phyloP scores from a whole-genome alignment of 1,140 invertebrate species.

The Tetramorium parvispinum region DNA sequence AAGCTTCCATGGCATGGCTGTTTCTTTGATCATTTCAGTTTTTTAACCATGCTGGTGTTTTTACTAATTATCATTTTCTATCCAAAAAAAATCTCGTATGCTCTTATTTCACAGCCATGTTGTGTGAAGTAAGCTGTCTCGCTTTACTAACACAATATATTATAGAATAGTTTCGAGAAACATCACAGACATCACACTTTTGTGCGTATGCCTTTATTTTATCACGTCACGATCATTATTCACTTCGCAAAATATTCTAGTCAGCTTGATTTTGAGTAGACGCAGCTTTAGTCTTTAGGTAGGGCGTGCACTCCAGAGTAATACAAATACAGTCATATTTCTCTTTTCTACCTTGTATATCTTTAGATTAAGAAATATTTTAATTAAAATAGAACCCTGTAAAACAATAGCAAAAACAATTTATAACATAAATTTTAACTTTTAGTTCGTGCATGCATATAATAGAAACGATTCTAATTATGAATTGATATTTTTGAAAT shows the following conservation, averaged over 20 bases:
- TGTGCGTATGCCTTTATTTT: conserved; percentile 17
- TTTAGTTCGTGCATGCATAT: conserved; percentile 8
- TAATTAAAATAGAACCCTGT: not conserved
- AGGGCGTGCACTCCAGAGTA: conserved; percentile 48
- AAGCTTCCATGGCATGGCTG: conserved; percentile 86
- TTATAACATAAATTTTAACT: not conserved
- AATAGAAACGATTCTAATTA: not conserved
- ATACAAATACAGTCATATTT: conserved; percentile 5
- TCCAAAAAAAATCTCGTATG: conserved; percentile 47
- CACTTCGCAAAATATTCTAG: conserved; percentile 9
- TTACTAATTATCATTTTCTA: conserved; percentile 78
- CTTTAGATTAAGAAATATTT: not conserved
- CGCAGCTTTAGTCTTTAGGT: conserved; percentile 14
- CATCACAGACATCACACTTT: not conserved
- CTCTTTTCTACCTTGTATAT: conserved; percentile 4
- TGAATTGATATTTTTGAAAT: not conserved
- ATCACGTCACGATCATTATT: conserved; percentile 1
- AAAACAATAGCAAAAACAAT: not conserved
- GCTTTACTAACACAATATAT: conserved; percentile 80
- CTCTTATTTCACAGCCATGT: conserved; percentile 84
- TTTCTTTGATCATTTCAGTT: conserved; percentile 74
- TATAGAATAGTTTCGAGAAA: conserved; percentile 35
- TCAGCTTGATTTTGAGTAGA: conserved; percentile 25
- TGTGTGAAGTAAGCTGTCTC: conserved; percentile 86
- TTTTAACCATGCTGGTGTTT: conserved; percentile 74